Evolutionary conservation across 2,888 invertebrate species (phyloP).

Genomic region (Notocelia uddmanniana): DNA sequence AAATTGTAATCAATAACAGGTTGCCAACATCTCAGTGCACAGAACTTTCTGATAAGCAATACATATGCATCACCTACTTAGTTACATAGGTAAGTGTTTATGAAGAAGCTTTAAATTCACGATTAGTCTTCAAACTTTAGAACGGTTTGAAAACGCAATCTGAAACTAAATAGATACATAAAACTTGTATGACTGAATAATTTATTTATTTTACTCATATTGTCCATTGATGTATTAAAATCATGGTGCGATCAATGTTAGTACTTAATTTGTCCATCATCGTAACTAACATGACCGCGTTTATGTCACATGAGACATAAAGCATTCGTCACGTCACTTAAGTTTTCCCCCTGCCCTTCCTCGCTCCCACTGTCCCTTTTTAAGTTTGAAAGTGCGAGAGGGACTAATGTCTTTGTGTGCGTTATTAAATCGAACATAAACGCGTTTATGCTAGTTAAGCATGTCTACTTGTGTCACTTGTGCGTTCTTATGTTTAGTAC

Average conservation of each 20-base stretch:
- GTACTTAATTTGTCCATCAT: background rate
- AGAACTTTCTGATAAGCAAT: slow-evolving; percentile 31
- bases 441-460: no score
- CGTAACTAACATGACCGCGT: no score
- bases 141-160: slow-evolving; percentile 49
- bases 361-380: no score
- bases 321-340: no score
- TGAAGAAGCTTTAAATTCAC: slow-evolving; percentile 81
- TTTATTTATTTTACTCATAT: slow-evolving; percentile 46
- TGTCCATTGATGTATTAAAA: slow-evolving; percentile 33
- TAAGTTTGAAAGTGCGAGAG: no score
- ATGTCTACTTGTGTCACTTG: slow-evolving; percentile 11
- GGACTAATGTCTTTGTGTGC: no score
- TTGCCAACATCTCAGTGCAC: background rate
- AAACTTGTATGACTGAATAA: slow-evolving; percentile 47
- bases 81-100: slow-evolving; percentile 64
- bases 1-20: background rate
- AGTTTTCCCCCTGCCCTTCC: no score
- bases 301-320: no score
- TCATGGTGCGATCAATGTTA: slow-evolving; percentile 28
- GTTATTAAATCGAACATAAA: no score
- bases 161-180: slow-evolving; percentile 34
- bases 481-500: slow-evolving; percentile 19
- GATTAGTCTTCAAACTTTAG: slow-evolving; percentile 61
- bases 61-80: slow-evolving; percentile 19